These are phyloP conservation scores for Protobothrops flavoviridis DNA, from an alignment of 2,113 vertebrate species.

Conservation along the genomic window DNA sequence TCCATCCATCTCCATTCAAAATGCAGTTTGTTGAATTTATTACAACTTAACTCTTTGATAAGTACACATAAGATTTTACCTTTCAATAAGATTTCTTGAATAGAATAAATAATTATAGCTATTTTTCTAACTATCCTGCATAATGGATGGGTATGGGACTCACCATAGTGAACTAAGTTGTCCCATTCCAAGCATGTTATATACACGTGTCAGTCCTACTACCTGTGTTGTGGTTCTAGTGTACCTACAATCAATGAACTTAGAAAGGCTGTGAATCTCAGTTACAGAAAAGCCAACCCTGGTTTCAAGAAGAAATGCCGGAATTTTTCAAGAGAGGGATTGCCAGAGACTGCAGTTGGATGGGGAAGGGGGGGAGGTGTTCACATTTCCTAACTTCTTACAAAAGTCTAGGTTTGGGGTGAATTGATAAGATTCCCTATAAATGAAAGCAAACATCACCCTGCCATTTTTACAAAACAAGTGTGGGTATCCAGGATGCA, in stretches of 20 bases:
- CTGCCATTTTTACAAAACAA: neutral
- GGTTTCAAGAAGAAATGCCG: neutral
- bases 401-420: neutral
- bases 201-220: neutral
- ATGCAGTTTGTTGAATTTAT: neutral
- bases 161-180: neutral
- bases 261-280: neutral
- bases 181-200: neutral
- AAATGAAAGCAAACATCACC: neutral
- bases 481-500: neutral
- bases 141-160: too few species aligned
- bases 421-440: neutral
- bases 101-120: neutral
- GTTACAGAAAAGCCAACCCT: neutral
- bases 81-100: neutral
- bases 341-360: neutral
- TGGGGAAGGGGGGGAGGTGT: neutral
- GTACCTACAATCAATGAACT: neutral
- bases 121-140: neutral
- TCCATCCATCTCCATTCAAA: neutral
- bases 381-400: neutral
- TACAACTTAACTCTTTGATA: neutral
- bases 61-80: neutral
- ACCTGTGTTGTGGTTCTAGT: neutral
- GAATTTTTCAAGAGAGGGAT: neutral